Base-by-base conservation (phyloP, 2,888 invertebrate species). In the Scaptomyza flava region DNA sequence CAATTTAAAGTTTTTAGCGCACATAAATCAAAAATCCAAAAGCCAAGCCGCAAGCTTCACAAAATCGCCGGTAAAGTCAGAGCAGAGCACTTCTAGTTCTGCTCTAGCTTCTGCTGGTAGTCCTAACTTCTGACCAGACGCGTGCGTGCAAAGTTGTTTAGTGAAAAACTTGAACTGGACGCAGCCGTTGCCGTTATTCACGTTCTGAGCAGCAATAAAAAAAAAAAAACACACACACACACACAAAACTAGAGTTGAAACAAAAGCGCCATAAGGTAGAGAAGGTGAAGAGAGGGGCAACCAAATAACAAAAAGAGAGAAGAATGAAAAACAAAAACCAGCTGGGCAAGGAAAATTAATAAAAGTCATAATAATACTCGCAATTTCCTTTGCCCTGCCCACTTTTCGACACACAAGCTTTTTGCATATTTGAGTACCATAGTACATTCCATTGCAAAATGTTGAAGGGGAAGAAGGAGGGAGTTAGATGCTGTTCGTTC, bases 61-160 rank as follows among this genome's bases (percentile, higher is more conserved):
- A 51, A 68, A 68, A 67, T 59, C 58, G 45, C 68, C 53, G 52
- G 41, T 34, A 31, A 46, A 61, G 48, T 33, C 17, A 5, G 46
- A 46, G n/a, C 9, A 14, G 33, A 45, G 46, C 42, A 54, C 33
- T 52, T 42, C 34, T 43, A 43, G 17, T 56, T 36, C 34, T 30
- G 57, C 17, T 45, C 42, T 43, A 17, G 23, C 11, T 41, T 31
- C 53, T 42, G 17, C 7, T 45, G 50, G 34, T 12, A 52, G 9
- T 52, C 43, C 51, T 33, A 41, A 11, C 61, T 61, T n/a, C 50
- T 52, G 60, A 47, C 58, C 64, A 58, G 41, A 60, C 61, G 87
- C 64, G 76, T 87, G 89, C 89, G 89, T 84, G 89, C 84, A 88
- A 80, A 77, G 89, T 84, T 88, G 81, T 81, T 86, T 88, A 86